Evolutionary conservation across 1,140 invertebrate species (phyloP).

Genomic region (Rhagoletis pomonella): DNA sequence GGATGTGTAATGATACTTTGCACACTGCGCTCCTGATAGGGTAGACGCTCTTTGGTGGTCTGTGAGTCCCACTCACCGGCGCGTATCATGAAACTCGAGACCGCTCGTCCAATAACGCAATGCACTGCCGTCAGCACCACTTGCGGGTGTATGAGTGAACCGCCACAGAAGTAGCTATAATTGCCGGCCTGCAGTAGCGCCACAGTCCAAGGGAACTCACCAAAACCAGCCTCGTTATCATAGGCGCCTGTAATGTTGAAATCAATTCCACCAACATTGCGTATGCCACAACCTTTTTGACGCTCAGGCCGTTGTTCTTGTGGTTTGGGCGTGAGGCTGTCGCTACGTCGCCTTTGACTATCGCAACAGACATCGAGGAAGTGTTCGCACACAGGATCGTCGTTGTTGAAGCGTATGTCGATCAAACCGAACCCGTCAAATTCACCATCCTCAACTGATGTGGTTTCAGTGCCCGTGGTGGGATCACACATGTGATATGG

Average conservation of each 20-base stretch:
- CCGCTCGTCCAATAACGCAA: slow-evolving; percentile 77
- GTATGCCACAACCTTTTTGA: slow-evolving; percentile 74
- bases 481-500: slow-evolving; percentile 76
- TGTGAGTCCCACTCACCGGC: slow-evolving; percentile 86
- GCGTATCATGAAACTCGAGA: slow-evolving; percentile 77
- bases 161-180: slow-evolving; percentile 82
- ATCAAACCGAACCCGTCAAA: slow-evolving; percentile 75
- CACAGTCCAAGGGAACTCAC: slow-evolving; percentile 93
- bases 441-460: slow-evolving; percentile 62
- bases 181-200: slow-evolving; percentile 83
- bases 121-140: slow-evolving; percentile 83
- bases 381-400: slow-evolving; percentile 71
- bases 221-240: slow-evolving; percentile 78
- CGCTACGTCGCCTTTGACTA: slow-evolving; percentile 62
- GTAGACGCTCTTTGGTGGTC: slow-evolving; percentile 79
- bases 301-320: slow-evolving; percentile 65
- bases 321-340: slow-evolving; percentile 64
- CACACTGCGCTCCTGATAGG: slow-evolving; percentile 79
- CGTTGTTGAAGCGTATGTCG: slow-evolving; percentile 76
- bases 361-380: slow-evolving; percentile 74
- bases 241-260: slow-evolving; percentile 75
- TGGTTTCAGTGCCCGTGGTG: slow-evolving; percentile 61
- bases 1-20: slow-evolving; percentile 77
- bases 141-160: slow-evolving; percentile 80
- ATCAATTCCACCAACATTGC: slow-evolving; percentile 76